These are phyloP conservation scores for Etheostoma cragini DNA, from an alignment of 2,113 vertebrate species.

Conservation along the genomic window DNA sequence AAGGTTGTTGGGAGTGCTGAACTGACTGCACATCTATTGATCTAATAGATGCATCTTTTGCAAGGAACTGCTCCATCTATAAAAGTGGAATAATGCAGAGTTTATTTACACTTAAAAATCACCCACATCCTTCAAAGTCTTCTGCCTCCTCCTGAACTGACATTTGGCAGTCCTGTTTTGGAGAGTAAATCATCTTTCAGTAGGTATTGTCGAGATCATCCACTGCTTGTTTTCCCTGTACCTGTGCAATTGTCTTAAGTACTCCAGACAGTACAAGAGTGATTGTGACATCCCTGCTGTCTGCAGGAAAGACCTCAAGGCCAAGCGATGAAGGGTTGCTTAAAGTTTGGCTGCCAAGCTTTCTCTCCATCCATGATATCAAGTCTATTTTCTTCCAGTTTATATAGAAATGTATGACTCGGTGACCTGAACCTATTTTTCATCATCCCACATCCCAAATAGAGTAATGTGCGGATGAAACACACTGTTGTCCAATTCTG, in stretches of 20 bases:
- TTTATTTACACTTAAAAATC: slow-evolving; percentile 18
- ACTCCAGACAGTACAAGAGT: slow-evolving; percentile 47
- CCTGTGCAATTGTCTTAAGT: slow-evolving; percentile 51
- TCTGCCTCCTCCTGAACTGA: slow-evolving; percentile 17
- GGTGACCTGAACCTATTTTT: slow-evolving; percentile 51
- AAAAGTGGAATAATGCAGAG: neutral
- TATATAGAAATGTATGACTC: slow-evolving; percentile 43
- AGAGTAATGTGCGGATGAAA: slow-evolving; percentile 48
- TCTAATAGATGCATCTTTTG: no score
- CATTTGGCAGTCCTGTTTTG: slow-evolving; percentile 22
- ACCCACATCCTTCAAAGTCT: neutral
- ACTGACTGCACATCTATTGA: slow-evolving; percentile 19
- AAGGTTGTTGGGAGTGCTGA: neutral
- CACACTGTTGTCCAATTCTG: slow-evolving; percentile 18
- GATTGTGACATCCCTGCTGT: slow-evolving; percentile 52
- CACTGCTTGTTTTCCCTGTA: slow-evolving; percentile 37
- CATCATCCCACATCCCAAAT: slow-evolving; percentile 52
- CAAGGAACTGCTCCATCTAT: neutral
- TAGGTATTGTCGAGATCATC: slow-evolving; percentile 26
- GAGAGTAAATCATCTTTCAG: slow-evolving; percentile 41
- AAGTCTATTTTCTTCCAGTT: slow-evolving; percentile 33
- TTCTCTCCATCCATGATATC: slow-evolving; percentile 21
- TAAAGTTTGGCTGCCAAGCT: slow-evolving; percentile 53
- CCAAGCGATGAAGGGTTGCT: slow-evolving; percentile 55
- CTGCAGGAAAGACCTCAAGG: slow-evolving; percentile 53